Base-by-base conservation (phyloP, 1,140 invertebrate genomes). In the Ceratina calcarata region DNA sequence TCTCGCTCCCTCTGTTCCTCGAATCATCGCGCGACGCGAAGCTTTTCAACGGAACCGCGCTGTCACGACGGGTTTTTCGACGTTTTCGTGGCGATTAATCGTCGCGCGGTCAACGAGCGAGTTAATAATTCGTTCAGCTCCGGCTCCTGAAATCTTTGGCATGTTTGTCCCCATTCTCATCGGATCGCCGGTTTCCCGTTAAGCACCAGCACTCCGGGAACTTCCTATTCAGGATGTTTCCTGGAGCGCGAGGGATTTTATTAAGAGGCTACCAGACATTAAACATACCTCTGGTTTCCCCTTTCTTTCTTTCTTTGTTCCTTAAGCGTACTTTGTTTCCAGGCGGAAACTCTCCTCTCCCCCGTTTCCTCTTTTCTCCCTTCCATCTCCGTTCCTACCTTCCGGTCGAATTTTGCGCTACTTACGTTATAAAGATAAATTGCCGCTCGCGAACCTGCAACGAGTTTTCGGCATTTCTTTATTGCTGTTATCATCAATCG, bases 191-290 rank as follows among this genome's bases (percentile, higher is more conserved):
- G 20, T 79, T 66, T 60, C 62, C 10, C 12, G 53, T 65, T 57
- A 65, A 79, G 62, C 61, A 15, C 22, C 61, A 16, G 15, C n/a
- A 1, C 66, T 37, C 71, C 51, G 27, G 55, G 64, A 80, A 86
- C 85, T 89, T 20, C 79, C 78, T 79, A 90, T 91, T 90, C 86
- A 86, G 82, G 85, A 85, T 88, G 83, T 87, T 89, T 87, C 84
- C 77, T 87, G 85, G 78, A 89, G 89, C 86, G 87, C 82, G 87
- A 89, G 89, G 61, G 78, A 79, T 73, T 79, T 74, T 74, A 79
- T 89, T 88, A 90, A 90, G 88, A 89, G 85, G 86, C 88, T 88
- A 87, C 78, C 85, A 88, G 78, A 79, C 64, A 60, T 74, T 79
- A 79, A 79, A 73, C 78, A 61, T 60, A 55, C 70, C 71, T 32